Base-by-base conservation (phyloP, 2,113 vertebrate species). In the Mustelus asterias region DNA sequence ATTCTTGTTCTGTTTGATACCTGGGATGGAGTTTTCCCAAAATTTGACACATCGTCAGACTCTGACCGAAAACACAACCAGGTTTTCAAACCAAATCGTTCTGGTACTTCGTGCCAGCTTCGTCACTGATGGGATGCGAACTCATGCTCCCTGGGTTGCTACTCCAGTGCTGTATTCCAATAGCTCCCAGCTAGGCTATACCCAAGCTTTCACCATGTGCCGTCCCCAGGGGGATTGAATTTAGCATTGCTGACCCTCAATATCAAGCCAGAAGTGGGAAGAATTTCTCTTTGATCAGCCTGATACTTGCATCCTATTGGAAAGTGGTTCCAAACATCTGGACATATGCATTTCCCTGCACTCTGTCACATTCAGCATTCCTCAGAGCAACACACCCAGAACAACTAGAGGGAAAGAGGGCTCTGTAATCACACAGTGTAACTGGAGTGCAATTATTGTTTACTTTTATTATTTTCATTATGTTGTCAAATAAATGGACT, bases 401-500 rank as follows among this genome's bases (percentile, higher is more conserved):
- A 65, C 89, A 60, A 92, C 89, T 65, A 60, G 89, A 65, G 89
- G 20, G 63, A 58, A 93, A 3, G 33, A 93, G 20, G 65, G n/a
- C 33, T 63, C 58, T 44, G 33, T n/a, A 93, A 93, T 37, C 33
- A 93, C 58, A n/a, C 33, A 20, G 60, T 65, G n/a, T 65, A 93
- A 93, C 89, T 18, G 37, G 89, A 93, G 60, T 65, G 5, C 89
- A 93, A 33, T n/a, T 65, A 37, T 65, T 93, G 89, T 93, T 93
- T 93, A 93, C 60, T 65, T 65, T n/a, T 63, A 92, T 63, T 92
- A 92, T n/a, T 93, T n/a, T 60, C 26, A 92, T 63, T 92, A 92
- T n/a, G 88, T 92, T 63, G 88, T 92, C 88, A 92, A 92, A 92
- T 63, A 92, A 63, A 92, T 92, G 63, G 16, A 65, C 89, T 93